phyloP scores from a whole-genome alignment of 2,113 vertebrate species.

The Macroglossus sobrinus region DNA sequence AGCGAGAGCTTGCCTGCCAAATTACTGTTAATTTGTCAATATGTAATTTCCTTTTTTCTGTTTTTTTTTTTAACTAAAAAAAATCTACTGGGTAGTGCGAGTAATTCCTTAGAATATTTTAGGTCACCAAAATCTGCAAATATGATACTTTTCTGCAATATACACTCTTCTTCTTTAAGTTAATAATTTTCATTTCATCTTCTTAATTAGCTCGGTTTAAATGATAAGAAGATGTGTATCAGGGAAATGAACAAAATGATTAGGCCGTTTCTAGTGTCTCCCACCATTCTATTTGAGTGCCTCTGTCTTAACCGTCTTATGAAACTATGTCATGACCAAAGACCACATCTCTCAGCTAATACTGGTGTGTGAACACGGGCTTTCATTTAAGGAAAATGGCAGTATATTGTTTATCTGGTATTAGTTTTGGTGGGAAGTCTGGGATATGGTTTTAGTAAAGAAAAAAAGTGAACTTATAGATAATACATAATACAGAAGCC shows the following conservation, averaged over 20 bases:
- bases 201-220: background rate
- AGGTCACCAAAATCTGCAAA: background rate
- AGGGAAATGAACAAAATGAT: background rate
- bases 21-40: background rate
- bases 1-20: background rate
- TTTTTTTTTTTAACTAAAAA: background rate
- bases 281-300: background rate
- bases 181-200: background rate
- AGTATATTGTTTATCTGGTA: background rate
- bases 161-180: background rate
- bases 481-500: background rate
- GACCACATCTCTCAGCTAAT: background rate
- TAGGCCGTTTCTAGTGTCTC: background rate
- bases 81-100: background rate
- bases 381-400: background rate
- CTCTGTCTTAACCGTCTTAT: background rate
- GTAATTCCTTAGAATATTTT: slow-evolving; percentile 1
- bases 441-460: background rate
- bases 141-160: background rate
- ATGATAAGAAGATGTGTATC: background rate
- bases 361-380: background rate
- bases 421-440: background rate
- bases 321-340: background rate
- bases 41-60: background rate
- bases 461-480: background rate